Conservation (phyloP, 2,797 vertebrate species). For the Buphagus erythrorhynchus region DNA sequence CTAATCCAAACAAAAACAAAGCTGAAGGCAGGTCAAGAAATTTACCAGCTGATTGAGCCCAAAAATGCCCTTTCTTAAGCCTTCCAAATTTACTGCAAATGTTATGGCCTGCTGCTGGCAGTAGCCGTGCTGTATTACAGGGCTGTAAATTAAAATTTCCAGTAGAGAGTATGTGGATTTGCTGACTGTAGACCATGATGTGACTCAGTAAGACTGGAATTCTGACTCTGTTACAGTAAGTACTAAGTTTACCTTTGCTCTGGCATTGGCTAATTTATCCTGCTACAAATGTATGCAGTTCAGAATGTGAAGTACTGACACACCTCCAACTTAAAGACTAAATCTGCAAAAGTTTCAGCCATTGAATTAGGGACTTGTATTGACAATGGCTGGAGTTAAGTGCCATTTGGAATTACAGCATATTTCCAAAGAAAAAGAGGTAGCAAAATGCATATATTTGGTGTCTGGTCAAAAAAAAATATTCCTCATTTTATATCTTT, state of each 20-base stretch:
- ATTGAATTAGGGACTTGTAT: neutral
- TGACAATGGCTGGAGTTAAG: neutral
- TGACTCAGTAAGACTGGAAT: neutral
- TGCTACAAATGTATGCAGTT: neutral
- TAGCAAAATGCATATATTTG: neutral
- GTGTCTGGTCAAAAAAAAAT: neutral
- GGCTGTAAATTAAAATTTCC: neutral
- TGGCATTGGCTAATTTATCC: neutral
- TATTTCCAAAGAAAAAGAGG: neutral
- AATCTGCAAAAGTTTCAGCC: neutral
- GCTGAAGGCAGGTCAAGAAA: neutral
- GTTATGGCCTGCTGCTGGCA: neutral
- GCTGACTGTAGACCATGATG: neutral
- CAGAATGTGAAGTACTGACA: neutral
- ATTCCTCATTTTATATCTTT: accelerated
- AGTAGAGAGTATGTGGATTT: neutral
- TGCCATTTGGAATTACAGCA: accelerated
- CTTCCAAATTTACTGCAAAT: neutral
- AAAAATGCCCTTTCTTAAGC: neutral
- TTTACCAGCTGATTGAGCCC: neutral
- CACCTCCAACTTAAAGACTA: neutral
- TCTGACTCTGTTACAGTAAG: neutral
- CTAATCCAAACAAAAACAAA: neutral
- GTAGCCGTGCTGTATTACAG: neutral
- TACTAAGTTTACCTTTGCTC: neutral